Conservation (phyloP, 2,113 vertebrate species). For the Polyodon spathula region DNA sequence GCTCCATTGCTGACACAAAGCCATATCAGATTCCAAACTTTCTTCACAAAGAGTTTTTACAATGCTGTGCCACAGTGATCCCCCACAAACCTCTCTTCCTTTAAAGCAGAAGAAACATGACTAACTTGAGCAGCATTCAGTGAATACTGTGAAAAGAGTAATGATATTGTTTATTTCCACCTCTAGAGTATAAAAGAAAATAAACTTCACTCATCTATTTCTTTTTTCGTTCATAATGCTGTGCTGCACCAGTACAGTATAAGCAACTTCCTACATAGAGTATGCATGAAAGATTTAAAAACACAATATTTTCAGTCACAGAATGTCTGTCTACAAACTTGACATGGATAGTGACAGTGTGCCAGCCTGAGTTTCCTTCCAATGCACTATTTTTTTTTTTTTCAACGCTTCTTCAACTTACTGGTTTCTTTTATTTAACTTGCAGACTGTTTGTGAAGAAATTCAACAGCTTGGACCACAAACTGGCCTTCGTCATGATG, state of each 20-base stretch:
- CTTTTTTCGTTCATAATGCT: background rate
- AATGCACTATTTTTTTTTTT: constrained; percentile 1
- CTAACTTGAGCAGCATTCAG: background rate
- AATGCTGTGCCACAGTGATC: background rate
- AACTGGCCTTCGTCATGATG: constrained; percentile 78
- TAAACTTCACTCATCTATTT: background rate
- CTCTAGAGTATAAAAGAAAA: too few relatives aligned
- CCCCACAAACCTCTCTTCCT: background rate
- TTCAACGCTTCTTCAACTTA: constrained; percentile 11
- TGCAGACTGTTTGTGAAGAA: constrained; percentile 84
- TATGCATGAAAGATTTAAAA: too few relatives aligned
- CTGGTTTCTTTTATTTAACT: constrained; percentile 29
- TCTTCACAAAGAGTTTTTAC: constrained; percentile 10
- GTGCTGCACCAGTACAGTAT: too few relatives aligned
- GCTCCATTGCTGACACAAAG: constrained; percentile 27
- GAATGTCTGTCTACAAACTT: background rate
- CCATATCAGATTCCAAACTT: constrained; percentile 33
- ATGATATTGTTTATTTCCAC: background rate
- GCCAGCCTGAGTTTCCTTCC: background rate
- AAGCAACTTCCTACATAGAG: too few relatives aligned
- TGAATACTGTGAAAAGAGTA: background rate
- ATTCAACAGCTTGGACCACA: constrained; percentile 51
- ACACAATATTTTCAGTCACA: background rate
- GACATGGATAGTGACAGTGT: background rate
- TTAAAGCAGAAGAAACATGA: background rate